Base-by-base conservation (phyloP, 2,113 vertebrate species). In the Cricetomys ansorgei region DNA sequence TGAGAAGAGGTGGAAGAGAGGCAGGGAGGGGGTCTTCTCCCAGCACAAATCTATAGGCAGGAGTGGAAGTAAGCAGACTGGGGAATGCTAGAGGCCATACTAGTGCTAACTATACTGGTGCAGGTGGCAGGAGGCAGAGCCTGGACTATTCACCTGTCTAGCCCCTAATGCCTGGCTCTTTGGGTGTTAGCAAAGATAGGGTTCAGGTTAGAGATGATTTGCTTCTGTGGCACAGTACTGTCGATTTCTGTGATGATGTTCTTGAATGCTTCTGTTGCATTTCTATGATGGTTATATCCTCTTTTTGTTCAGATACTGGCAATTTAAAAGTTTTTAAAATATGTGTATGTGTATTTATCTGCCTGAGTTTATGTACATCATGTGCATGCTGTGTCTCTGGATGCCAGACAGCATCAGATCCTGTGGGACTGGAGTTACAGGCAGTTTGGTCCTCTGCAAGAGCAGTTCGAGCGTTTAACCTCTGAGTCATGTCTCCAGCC, bases 191-290 rank as follows among this genome's bases (percentile, higher is more conserved):
- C 70, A 87, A 19, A 13, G 21, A 70, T 27, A 34, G 75, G 57
- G n/a, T 12, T 92, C 69, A 69, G 55, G 77, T 27, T 91, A 27
- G 73, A 45, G 45, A 72, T 99, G 13, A 99, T 99, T 97, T 99
- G 99, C 98, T 99, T 99, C 98, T 99, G 99, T 13, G 99, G 99
- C 88, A 99, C 99, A 0, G 99, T 99, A 96, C 99, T 99, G 98
- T 99, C 99, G 98, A 99, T 99, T 98, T 99, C 99, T 99, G 99
- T 99, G 79, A 99, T 99, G 85, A 99, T 99, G 98, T 99, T 99
- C 98, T 99, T 99, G 98, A 99, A 99, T 9, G 99, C 99, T 98
- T 99, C 59, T 57, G 31, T 50, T 64, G 45, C n/a, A 45, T 86
- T 65, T 64, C 3, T 34, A 1, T 27, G 57, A 27, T 45, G 10